These are phyloP conservation scores for Scomber colias DNA, from an alignment of 2,113 vertebrate species.

Conservation along the genomic window DNA sequence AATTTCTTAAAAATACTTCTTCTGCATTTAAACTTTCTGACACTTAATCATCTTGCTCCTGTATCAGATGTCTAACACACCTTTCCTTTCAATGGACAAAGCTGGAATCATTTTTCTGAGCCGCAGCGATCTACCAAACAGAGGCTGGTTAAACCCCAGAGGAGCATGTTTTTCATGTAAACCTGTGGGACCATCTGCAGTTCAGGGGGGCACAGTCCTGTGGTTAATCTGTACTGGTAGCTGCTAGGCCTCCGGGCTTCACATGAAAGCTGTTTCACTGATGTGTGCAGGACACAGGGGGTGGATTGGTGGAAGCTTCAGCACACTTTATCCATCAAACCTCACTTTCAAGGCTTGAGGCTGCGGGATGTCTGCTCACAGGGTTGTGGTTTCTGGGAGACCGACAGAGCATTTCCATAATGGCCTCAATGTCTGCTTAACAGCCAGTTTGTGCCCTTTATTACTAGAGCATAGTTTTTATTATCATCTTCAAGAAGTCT, in stretches of 20 bases:
- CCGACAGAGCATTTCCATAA: constrained; percentile 36
- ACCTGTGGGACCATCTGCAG: constrained; percentile 22
- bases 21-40: background rate
- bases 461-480: constrained; percentile 19
- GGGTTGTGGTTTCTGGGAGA: constrained; percentile 52
- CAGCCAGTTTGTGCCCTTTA: constrained; percentile 16
- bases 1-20: no score
- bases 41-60: constrained; percentile 18
- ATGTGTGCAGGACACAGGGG: constrained; percentile 35
- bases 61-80: background rate
- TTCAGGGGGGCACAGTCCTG: constrained; percentile 38
- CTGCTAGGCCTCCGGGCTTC: constrained; percentile 40
- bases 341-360: constrained; percentile 38
- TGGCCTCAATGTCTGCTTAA: constrained; percentile 20
- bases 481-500: background rate
- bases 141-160: constrained; percentile 37
- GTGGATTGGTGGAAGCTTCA: constrained; percentile 18
- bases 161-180: constrained; percentile 40
- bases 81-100: background rate
- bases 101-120: background rate
- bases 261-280: constrained; percentile 50
- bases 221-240: constrained; percentile 47
- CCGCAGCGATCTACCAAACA: constrained; percentile 7
- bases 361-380: constrained; percentile 11
- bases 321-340: constrained; percentile 65